Evolutionary conservation across 2,888 invertebrate genomes (phyloP).

Genomic region (Salticus scenicus): DNA sequence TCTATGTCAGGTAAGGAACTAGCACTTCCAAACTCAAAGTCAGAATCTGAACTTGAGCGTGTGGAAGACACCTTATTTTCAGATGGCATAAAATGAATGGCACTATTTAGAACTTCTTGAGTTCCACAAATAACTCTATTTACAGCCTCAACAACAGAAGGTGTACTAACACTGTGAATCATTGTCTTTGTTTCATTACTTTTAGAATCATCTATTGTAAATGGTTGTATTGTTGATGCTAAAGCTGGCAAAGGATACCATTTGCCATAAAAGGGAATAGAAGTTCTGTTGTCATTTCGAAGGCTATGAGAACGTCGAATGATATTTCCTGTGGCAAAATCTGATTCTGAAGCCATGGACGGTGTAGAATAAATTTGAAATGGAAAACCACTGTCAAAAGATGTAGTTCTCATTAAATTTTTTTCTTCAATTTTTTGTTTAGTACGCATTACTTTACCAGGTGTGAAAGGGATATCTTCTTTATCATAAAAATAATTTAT

Average conservation of each 20-base stretch:
- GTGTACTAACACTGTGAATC: slow-evolving; percentile 64
- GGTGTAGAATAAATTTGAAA: slow-evolving; percentile 55
- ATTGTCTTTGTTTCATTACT: slow-evolving; percentile 15
- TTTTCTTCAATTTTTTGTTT: slow-evolving; percentile 80
- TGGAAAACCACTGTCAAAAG: slow-evolving; percentile 71
- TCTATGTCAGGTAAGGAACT: slow-evolving; percentile 51
- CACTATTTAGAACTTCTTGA: slow-evolving; percentile 68
- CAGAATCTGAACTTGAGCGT: slow-evolving; percentile 50
- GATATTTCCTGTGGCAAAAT: slow-evolving; percentile 29
- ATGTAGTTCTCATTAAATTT: slow-evolving; percentile 71
- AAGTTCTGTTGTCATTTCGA: slow-evolving; percentile 54
- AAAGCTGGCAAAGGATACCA: slow-evolving; percentile 68
- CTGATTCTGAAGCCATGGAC: slow-evolving; percentile 44
- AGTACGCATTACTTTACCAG: slow-evolving; percentile 81
- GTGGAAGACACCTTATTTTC: slow-evolving; percentile 39
- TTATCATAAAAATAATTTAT: slow-evolving; percentile 77
- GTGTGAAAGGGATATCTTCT: slow-evolving; percentile 82
- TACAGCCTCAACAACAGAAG: slow-evolving; percentile 70
- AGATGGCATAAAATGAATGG: slow-evolving; percentile 67
- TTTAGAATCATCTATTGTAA: background rate
- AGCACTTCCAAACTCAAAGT: slow-evolving; percentile 59
- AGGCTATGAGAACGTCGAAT: slow-evolving; percentile 61
- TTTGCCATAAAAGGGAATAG: slow-evolving; percentile 47
- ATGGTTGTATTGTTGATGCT: slow-evolving; percentile 30
- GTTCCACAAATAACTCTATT: slow-evolving; percentile 70